Percentiles rank a stretch among this genome's conserved stretches.
These are phyloP conservation scores for Aurelia coerulea DNA, from an alignment of 30 jellyfish, hydroid and myxozoan genomes.

Conservation along the genomic window DNA sequence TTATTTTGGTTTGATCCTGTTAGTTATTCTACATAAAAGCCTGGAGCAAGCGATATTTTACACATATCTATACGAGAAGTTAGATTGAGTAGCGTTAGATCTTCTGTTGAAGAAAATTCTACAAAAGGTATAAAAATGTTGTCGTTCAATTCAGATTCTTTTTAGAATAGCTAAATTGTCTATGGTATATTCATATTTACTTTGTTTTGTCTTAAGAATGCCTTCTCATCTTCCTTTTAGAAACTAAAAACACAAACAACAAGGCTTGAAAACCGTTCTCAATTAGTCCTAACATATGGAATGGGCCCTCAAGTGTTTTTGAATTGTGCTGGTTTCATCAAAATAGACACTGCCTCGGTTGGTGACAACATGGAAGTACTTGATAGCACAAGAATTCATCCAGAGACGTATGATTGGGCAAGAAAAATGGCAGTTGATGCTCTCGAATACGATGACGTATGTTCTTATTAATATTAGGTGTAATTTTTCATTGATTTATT, in stretches of 20 bases:
- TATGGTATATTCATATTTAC: too few relatives aligned
- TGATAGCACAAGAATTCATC: conserved; percentile 98
- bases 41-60: too few relatives aligned
- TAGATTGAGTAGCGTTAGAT: too few relatives aligned
- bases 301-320: conserved; percentile 98
- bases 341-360: conserved; percentile 76
- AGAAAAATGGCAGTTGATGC: conserved; percentile 98
- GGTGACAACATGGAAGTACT: conserved; percentile 92
- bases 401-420: conserved; percentile 99
- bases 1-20: too few relatives aligned
- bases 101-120: too few relatives aligned
- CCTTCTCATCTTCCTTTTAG: conserved; percentile 20
- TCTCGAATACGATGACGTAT: conserved; percentile 92
- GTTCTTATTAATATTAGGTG: neutral
- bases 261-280: conserved; percentile 95
- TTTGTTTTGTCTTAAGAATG: too few relatives aligned
- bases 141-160: too few relatives aligned
- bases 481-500: too few relatives aligned
- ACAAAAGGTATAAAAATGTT: too few relatives aligned
- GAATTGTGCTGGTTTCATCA: conserved; percentile 98
- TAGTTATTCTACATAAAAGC: too few relatives aligned
- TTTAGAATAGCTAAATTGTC: too few relatives aligned
- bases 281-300: conserved; percentile 91
- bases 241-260: conserved; percentile 78
- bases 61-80: too few relatives aligned